phyloP scores from a whole-genome alignment of 2,797 vertebrate genomes.

The Mormyrus proboscirostris region DNA sequence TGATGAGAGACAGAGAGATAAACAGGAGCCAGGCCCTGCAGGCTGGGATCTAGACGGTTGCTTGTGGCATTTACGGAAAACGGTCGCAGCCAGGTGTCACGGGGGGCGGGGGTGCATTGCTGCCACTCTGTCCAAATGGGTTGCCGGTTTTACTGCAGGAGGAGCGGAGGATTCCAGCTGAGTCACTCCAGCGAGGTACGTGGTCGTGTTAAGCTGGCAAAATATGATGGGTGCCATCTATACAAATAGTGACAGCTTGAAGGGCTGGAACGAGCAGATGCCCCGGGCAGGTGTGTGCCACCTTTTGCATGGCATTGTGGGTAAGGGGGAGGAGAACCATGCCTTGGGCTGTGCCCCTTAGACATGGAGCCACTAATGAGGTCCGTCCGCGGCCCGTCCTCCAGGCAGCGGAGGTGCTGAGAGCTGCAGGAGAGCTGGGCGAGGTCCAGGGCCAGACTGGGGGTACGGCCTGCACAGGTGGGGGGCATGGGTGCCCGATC shows the following conservation, averaged over 20 bases:
- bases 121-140: background rate
- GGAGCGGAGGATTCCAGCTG: background rate
- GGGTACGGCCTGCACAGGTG: background rate
- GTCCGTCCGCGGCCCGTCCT: background rate
- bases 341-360: background rate
- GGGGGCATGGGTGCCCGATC: background rate
- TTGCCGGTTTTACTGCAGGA: background rate
- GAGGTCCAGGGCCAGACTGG: background rate
- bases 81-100: background rate
- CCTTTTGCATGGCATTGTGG: background rate
- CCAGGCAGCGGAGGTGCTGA: background rate
- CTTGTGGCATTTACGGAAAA: slow-evolving; percentile 59
- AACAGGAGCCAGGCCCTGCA: slow-evolving; percentile 57
- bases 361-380: background rate
- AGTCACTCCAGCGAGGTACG: background rate
- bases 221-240: background rate
- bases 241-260: background rate
- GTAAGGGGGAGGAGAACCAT: background rate
- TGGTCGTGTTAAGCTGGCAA: background rate
- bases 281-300: background rate
- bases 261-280: background rate
- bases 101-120: background rate
- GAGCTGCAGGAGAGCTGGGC: background rate
- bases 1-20: slow-evolving; percentile 71
- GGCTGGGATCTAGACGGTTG: slow-evolving; percentile 61